Evolutionary conservation across 2,797 vertebrate species (phyloP), one percentile per base, ranked within the genome.

Genomic region (Fundulus diaphanus): DNA sequence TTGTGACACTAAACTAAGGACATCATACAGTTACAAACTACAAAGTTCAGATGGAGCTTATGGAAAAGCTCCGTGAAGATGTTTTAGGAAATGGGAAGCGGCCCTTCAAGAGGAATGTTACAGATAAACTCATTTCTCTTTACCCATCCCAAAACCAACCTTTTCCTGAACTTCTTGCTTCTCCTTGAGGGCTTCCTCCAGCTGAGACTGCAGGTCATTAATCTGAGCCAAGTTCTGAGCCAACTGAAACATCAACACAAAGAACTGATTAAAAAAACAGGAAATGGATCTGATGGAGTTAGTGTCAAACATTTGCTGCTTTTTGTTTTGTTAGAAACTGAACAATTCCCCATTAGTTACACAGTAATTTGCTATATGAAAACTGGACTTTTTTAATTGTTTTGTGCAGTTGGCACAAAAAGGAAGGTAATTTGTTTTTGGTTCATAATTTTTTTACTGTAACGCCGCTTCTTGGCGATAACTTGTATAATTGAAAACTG

Each of bases 151-250:
- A 33, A 9, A 12, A 46, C 73, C 35, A n/a, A 99, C 98, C 97
- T 97, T 99, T 88, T 99, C 98, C 86, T 98, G 98, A 8, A 98
- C 84, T 72, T 99, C 98, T 89, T 99, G 97, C 81, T 97, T 99
- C 90, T 99, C 97, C 90, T 97, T 99, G 84, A 91, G 94, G 86
- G 96, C 93, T 35, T 99, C 98, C 83, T 99, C 98, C 80, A 99
- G 93, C 89, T 99, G 98, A 15, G 95, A 93, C 73, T 99, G 97
- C 46, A 99, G 96, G 82, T 99, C 97, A 5, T 95, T 98, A 94
- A 99, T 98, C 94, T 99, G 98, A 1, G 96, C 96, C 92, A 99
- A 86, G 90, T 98, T 97, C 85, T 98, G 96, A 44, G 98, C 97
- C 0, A 97, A 97, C 98, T 99, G 85, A 20, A 52, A 84, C 48